Evolutionary conservation across 35 echinoderm and acorn worm genomes (phyloP).

Genomic region (Lytechinus pictus): DNA sequence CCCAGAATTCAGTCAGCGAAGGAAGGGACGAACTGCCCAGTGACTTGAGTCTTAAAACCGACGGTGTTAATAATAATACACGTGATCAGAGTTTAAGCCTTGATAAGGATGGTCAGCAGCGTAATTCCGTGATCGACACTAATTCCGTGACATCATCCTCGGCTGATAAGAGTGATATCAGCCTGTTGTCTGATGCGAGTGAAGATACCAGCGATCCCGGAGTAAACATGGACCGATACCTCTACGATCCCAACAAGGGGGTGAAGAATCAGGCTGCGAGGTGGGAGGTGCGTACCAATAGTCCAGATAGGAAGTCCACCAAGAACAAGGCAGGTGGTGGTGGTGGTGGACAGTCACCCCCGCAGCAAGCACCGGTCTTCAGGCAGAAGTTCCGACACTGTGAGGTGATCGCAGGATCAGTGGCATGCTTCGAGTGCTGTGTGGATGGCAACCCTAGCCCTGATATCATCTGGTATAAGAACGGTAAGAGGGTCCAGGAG

Average conservation of each 20-base stretch:
- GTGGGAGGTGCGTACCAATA: constrained; percentile 6
- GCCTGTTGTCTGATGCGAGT: constrained; percentile 25
- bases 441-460: constrained; percentile 70
- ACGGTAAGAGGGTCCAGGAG: constrained; percentile 69
- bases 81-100: not conserved
- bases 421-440: constrained; percentile 70
- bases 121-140: not conserved
- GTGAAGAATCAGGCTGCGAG: constrained; percentile 56
- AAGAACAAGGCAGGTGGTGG: not conserved
- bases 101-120: constrained; percentile 22
- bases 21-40: not conserved
- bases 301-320: not conserved
- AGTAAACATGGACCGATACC: constrained; percentile 50
- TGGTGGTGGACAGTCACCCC: not conserved
- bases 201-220: constrained; percentile 32
- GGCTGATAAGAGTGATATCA: constrained; percentile 23
- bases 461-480: constrained; percentile 83
- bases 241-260: constrained; percentile 38
- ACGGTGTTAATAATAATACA: not conserved
- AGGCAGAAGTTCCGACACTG: constrained; percentile 72
- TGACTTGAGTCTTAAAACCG: not conserved
- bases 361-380: constrained; percentile 74
- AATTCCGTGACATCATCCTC: constrained; percentile 10
- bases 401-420: constrained; percentile 61
- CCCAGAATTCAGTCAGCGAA: constrained; percentile 1